Evolutionary conservation across 1,140 invertebrate species (phyloP).

Genomic region (Ostrea denselamellosa): DNA sequence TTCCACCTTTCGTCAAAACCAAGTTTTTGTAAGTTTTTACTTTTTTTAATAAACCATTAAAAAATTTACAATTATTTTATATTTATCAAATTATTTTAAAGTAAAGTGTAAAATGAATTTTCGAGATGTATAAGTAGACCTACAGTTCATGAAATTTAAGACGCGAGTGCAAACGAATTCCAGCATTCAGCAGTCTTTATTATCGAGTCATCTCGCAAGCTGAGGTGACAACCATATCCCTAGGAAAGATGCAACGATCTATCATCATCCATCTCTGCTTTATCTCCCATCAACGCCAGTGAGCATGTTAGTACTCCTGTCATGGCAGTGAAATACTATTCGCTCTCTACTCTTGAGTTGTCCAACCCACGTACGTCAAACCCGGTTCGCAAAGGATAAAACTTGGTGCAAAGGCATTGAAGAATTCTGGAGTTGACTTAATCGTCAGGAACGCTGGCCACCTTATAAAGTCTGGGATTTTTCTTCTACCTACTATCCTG

Average conservation of each 20-base stretch:
- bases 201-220: slow-evolving; percentile 22
- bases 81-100: neutral
- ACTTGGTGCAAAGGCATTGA: slow-evolving; percentile 34
- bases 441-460: slow-evolving; percentile 42
- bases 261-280: neutral
- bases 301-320: neutral
- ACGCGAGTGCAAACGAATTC: slow-evolving; percentile 14
- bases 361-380: slow-evolving; percentile 46
- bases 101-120: no score
- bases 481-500: slow-evolving; percentile 26
- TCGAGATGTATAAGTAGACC: neutral
- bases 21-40: neutral
- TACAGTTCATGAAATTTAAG: neutral
- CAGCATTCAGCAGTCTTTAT: neutral
- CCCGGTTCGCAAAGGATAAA: slow-evolving; percentile 40
- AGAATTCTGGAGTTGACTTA: slow-evolving; percentile 44
- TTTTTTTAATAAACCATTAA: neutral
- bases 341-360: slow-evolving; percentile 4
- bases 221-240: neutral
- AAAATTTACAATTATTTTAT: neutral
- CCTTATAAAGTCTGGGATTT: slow-evolving; percentile 44
- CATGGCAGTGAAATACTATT: slow-evolving; percentile 20
- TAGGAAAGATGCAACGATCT: neutral
- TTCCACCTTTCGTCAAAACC: neutral
- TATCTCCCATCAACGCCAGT: slow-evolving; percentile 21